Evolutionary conservation across 1,140 invertebrate genomes (phyloP).

Genomic region (Neodiprion lecontei): DNA sequence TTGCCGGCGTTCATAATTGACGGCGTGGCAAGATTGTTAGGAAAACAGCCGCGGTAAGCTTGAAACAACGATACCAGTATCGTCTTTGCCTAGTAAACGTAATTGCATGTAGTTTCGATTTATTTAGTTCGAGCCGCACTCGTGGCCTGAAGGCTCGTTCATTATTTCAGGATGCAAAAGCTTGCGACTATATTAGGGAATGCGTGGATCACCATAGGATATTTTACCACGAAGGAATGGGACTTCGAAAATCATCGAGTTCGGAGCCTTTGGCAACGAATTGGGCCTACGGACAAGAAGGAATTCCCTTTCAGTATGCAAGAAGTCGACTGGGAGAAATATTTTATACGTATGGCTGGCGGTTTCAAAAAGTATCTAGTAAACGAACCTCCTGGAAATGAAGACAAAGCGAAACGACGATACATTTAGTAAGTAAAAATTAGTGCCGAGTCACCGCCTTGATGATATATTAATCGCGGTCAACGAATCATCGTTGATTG

Average conservation of each 20-base stretch:
- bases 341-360: background rate
- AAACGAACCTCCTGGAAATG: background rate
- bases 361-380: background rate
- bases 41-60: constrained; percentile 69
- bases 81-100: constrained; percentile 1
- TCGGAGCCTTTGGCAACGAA: constrained; percentile 14
- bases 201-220: constrained; percentile 15
- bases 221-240: constrained; percentile 29
- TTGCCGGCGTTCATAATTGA: constrained; percentile 69
- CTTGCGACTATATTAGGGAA: constrained; percentile 24
- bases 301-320: constrained; percentile 26
- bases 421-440: background rate
- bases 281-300: constrained; percentile 27
- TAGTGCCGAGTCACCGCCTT: too few relatives aligned
- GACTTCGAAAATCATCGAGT: constrained; percentile 19
- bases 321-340: background rate
- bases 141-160: background rate
- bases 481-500: too few relatives aligned
- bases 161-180: constrained; percentile 25
- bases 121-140: too few relatives aligned
- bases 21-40: constrained; percentile 60
- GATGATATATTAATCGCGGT: too few relatives aligned
- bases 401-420: background rate
- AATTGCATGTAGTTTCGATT: background rate
- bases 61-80: background rate